phyloP scores from a whole-genome alignment of 2,888 invertebrate species.

The Taenaris catops region DNA sequence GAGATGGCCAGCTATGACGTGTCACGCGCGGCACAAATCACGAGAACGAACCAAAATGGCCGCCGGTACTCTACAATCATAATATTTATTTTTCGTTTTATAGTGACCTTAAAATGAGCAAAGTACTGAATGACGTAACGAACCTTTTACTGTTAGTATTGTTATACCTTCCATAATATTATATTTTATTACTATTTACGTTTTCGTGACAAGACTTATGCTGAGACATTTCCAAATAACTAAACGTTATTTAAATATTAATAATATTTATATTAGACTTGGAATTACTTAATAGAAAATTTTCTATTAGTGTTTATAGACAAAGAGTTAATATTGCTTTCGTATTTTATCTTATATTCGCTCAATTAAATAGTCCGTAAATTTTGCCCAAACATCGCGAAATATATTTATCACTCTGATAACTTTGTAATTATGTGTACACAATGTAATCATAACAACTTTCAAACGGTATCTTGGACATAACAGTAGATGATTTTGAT shows the following conservation, averaged over 20 bases:
- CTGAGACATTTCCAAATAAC: conserved; percentile 49
- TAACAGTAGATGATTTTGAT: conserved; percentile 48
- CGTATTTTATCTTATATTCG: conserved; percentile 5
- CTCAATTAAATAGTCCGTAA: conserved; percentile 4
- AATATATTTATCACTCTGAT: conserved; percentile 4
- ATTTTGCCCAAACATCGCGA: conserved; percentile 3
- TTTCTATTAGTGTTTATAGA: conserved; percentile 9
- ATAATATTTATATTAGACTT: conserved; percentile 21
- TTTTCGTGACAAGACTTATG: conserved; percentile 36
- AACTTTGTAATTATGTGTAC: conserved; percentile 23
- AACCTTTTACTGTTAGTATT: conserved; percentile 52
- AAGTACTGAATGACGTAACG: conserved; percentile 76
- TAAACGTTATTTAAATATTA: conserved; percentile 29
- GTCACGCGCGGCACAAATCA: conserved; percentile 72
- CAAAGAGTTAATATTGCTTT: conserved; percentile 7
- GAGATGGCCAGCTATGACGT: conserved; percentile 72
- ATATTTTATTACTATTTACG: conserved; percentile 33
- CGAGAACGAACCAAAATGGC: conserved; percentile 78
- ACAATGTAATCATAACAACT: conserved; percentile 18
- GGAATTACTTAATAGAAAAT: conserved; percentile 10
- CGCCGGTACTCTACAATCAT: conserved; percentile 75
- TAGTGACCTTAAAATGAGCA: conserved; percentile 76
- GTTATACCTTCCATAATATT: conserved; percentile 42
- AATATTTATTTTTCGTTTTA: conserved; percentile 77
- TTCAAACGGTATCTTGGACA: conserved; percentile 44